Evolutionary conservation across 2,888 invertebrate genomes (phyloP), one percentile per base, ranked within the genome.

Genomic region (Heliconius erato): DNA sequence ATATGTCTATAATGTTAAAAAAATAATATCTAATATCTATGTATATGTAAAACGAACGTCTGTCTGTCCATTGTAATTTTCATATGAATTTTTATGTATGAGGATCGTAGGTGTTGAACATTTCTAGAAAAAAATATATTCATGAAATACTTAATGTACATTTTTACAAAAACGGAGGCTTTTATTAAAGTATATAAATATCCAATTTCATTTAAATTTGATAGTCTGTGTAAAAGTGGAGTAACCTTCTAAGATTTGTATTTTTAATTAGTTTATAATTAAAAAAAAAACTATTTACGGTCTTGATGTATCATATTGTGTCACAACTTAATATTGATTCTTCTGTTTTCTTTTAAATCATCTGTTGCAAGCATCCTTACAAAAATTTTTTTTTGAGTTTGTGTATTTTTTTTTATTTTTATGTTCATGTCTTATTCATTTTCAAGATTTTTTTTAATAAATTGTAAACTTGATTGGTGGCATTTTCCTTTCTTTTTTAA

Each of bases 1-100:
- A 72, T 7, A 32, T 28, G 7, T 49, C 26, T 49, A 26, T 72
- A 44, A 40, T 71, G 3, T 71, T 72, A 16, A 16, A 23, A 44
- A 40, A 14, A 23, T 72, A 44, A 49, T 40, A 28, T 74, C 49
- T 32, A 4, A 40, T 65, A 69, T 35, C n/a, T 69, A 23, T 35
- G 19, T 59, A 74, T 59, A 63, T 74, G 7, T 63, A 63, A 14
- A 76, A 76, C 54, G n/a, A 63, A 59, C 7, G n/a, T 76, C 14
- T n/a, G n/a, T 76, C 76, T 76, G 76, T 76, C 76, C 76, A 63
- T 76, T 63, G 35, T 63, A 76, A 76, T 63, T 76, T 76, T 76
- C 63, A 76, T 76, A 76, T 35, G n/a, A 35, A 63, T 35, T 63
- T 40, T 67, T 67, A 63, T 63, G 63, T 63, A 12, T 11, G 3